phyloP scores from a whole-genome alignment of 2,888 invertebrate species.

The Drosophila kambysellisi region DNA sequence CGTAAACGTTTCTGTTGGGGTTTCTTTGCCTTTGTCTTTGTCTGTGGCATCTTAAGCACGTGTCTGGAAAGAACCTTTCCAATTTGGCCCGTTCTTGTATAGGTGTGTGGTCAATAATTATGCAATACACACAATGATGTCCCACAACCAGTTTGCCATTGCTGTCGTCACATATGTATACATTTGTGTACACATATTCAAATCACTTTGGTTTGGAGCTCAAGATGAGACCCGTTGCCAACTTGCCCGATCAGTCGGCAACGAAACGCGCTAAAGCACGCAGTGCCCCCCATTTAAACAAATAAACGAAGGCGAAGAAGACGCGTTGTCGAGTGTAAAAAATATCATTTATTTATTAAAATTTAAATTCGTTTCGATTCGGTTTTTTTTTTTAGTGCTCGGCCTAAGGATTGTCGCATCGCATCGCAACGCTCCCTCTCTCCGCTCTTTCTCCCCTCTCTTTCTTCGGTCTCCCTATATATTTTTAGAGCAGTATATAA shows the following conservation, averaged over 20 bases:
- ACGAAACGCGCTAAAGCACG: conserved; percentile 75
- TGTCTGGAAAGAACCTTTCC: conserved; percentile 60
- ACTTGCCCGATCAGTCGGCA: conserved; percentile 56
- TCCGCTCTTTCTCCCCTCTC: not conserved
- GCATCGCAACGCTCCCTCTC: not conserved
- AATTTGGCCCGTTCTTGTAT: conserved; percentile 11
- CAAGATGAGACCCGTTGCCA: conserved; percentile 68
- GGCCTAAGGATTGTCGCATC: conserved; percentile 45
- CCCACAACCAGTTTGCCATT: conserved; percentile 71
- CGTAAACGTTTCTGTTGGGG: conserved; percentile 21
- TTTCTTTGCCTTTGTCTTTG: not conserved
- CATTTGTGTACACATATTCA: conserved; percentile 43
- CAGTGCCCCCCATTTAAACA: conserved; percentile 37
- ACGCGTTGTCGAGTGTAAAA: conserved; percentile 28
- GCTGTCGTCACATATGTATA: conserved; percentile 64
- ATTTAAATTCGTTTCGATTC: conserved; percentile 45
- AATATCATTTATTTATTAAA: conserved; percentile 25
- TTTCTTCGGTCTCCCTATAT: conserved; percentile 3
- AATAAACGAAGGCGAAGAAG: conserved; percentile 17
- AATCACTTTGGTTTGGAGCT: conserved; percentile 66
- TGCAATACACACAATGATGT: conserved; percentile 55
- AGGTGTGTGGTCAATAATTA: conserved; percentile 60
- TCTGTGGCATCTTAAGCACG: conserved; percentile 20
- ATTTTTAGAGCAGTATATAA: conserved; percentile 44
- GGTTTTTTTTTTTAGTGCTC: conserved; percentile 10